These are phyloP conservation scores for Planiliza haematocheilus DNA, from an alignment of 2,113 vertebrate genomes.

Conservation along the genomic window DNA sequence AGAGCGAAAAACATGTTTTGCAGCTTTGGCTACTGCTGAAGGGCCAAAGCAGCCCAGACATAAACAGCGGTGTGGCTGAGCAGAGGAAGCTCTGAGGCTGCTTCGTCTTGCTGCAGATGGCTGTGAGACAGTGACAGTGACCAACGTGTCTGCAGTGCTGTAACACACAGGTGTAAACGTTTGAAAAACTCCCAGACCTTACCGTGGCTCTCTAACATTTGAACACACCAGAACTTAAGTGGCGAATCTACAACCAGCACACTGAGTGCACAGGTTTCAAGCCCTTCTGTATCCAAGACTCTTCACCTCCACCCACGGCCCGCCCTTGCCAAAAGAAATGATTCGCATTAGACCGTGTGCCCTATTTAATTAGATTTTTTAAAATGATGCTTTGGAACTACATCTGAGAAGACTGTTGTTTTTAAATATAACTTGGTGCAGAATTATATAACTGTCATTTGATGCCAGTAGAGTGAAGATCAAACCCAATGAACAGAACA, in stretches of 20 bases:
- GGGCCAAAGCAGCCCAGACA: conserved; percentile 60
- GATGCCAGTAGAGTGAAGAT: conserved; percentile 51
- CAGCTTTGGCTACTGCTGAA: conserved; percentile 32
- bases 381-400: conserved; percentile 67
- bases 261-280: conserved; percentile 4
- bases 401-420: conserved; percentile 60
- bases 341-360: conserved; percentile 53
- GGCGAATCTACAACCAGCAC: not conserved
- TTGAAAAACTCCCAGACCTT: too few relatives aligned
- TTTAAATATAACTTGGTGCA: conserved; percentile 73
- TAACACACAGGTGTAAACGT: conserved; percentile 29
- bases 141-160: conserved; percentile 4
- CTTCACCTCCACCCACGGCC: conserved; percentile 63
- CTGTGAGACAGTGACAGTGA: conserved; percentile 17
- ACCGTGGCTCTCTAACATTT: not conserved
- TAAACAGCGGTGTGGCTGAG: conserved; percentile 58
- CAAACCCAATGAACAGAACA: conserved; percentile 13
- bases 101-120: conserved; percentile 26
- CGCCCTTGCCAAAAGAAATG: conserved; percentile 49
- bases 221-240: not conserved
- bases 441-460: conserved; percentile 63
- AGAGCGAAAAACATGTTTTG: conserved; percentile 70
- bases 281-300: conserved; percentile 50
- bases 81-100: conserved; percentile 36
- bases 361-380: conserved; percentile 73